Evolutionary conservation across 2,797 vertebrate species (phyloP).

Genomic region (Chaetodon trifasciatus): DNA sequence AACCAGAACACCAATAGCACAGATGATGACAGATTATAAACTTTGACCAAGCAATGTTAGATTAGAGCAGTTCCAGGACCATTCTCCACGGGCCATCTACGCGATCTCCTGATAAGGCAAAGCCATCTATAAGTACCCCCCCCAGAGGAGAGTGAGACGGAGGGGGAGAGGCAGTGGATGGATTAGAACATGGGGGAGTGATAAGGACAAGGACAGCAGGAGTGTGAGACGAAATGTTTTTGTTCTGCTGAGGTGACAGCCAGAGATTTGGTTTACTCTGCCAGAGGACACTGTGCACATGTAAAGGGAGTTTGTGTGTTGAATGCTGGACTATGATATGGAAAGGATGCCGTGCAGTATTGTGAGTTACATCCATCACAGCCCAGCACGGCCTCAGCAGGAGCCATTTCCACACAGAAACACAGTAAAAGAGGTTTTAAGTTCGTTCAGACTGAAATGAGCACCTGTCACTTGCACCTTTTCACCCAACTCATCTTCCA

Average conservation of each 20-base stretch:
- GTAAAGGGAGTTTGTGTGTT: neutral
- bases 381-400: conserved; percentile 19
- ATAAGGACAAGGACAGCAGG: conserved; percentile 61
- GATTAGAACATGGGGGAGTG: conserved; percentile 59
- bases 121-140: conserved; percentile 71
- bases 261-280: conserved; percentile 24
- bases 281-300: conserved; percentile 14
- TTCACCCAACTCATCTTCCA: neutral
- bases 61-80: conserved; percentile 67
- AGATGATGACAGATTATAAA: conserved; percentile 75
- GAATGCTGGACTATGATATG: conserved; percentile 3
- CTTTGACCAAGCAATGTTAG: conserved; percentile 69
- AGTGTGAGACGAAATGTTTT: conserved; percentile 52
- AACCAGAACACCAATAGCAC: conserved; percentile 40
- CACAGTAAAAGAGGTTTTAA: conserved; percentile 25
- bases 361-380: conserved; percentile 24
- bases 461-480: conserved; percentile 6
- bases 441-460: conserved; percentile 40
- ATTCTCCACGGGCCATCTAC: conserved; percentile 75
- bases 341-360: neutral
- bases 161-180: conserved; percentile 50
- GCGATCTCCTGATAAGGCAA: conserved; percentile 71
- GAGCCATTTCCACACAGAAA: conserved; percentile 20
- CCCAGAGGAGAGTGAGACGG: conserved; percentile 45
- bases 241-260: conserved; percentile 41